Base-by-base conservation (phyloP, 1,140 invertebrate species). In the Zophobas morio region DNA sequence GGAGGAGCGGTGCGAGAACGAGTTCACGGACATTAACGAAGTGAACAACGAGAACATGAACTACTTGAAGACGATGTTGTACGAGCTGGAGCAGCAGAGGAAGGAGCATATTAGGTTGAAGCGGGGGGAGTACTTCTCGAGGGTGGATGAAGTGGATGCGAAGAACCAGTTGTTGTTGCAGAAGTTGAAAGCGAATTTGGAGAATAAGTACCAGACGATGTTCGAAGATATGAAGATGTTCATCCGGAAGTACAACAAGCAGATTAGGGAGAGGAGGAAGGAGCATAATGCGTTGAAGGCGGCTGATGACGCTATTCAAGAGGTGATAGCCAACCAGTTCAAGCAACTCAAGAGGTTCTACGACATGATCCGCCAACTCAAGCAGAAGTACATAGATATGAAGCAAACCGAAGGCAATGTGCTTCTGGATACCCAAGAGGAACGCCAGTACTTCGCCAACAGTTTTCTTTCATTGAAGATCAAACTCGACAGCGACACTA, bases 41-140 rank as follows among this genome's bases (percentile, higher is more conserved):
- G 47, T 47, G 6, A 39, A 60, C 2, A 71, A 34, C 1, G 81
- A 83, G 36, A 76, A 81, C 5, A 81, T 82, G 47, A 80, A 80
- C 47, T 83, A 81, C 71, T 47, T 85, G 40, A 85, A 84, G 76
- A 83, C 81, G 6, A 83, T 84, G 63, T 36, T 84, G 39, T 82
- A 80, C 60, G 78, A 77, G 8, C 72, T 84, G n/a, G 78, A 82
- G 60, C 20, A 80, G 6, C 81, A 75, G 40, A 78, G 72, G 46
- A 82, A 81, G 54, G 75, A 83, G 37, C 78, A 81, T 4, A 80
- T 82, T 53, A 77, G 79, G 36, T 74, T 66, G 8, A 75, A 81
- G 51, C 77, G 77, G 33, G 79, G 80, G n/a, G 83, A 83, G 40
- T 81, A 83, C 71, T 84, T 80, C 63, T 81, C 82, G 0, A 83